A percentile compares a stretch with the other conserved stretches of the same genome.
Evolutionary conservation across 1,140 invertebrate genomes (phyloP).

Genomic region (Zophobas atratus): DNA sequence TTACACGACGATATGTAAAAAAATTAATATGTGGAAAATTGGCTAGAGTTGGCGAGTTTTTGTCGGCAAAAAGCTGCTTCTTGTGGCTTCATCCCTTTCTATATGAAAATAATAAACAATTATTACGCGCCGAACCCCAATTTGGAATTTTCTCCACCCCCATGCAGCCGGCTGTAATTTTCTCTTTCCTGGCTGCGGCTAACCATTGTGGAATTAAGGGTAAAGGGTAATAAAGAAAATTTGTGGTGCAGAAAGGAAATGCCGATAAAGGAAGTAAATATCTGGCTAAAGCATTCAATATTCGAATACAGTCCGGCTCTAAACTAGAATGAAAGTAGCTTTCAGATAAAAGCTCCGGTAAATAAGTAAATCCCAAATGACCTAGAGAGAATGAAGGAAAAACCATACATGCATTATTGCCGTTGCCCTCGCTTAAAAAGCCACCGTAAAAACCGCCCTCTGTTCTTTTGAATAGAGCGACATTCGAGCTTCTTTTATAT

Average conservation of each 20-base stretch:
- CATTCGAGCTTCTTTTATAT: neutral
- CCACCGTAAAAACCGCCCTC: neutral
- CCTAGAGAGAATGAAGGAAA: slow-evolving; percentile 31
- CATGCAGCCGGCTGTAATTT: neutral
- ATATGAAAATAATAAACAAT: neutral
- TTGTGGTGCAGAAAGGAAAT: slow-evolving; percentile 38
- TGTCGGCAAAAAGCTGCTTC: no score
- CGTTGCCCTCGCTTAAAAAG: neutral
- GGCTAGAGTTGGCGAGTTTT: no score
- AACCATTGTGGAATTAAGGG: slow-evolving; percentile 21
- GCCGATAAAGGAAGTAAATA: slow-evolving; percentile 36
- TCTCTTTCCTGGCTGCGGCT: neutral
- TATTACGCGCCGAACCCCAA: neutral
- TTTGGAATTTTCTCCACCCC: neutral
- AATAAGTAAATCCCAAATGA: slow-evolving; percentile 40
- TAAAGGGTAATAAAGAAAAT: slow-evolving; percentile 38
- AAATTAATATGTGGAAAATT: no score
- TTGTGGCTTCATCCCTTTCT: no score
- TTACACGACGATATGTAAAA: no score
- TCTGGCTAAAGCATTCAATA: slow-evolving; percentile 22
- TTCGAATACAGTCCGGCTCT: slow-evolving; percentile 22
- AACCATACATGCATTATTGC: slow-evolving; percentile 9
- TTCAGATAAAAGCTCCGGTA: slow-evolving; percentile 31
- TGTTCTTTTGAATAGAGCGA: neutral
- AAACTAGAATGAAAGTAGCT: slow-evolving; percentile 25